These are phyloP conservation scores for Bilobella aurantiaca DNA, from an alignment of 1,140 invertebrate genomes.

Conservation along the genomic window DNA sequence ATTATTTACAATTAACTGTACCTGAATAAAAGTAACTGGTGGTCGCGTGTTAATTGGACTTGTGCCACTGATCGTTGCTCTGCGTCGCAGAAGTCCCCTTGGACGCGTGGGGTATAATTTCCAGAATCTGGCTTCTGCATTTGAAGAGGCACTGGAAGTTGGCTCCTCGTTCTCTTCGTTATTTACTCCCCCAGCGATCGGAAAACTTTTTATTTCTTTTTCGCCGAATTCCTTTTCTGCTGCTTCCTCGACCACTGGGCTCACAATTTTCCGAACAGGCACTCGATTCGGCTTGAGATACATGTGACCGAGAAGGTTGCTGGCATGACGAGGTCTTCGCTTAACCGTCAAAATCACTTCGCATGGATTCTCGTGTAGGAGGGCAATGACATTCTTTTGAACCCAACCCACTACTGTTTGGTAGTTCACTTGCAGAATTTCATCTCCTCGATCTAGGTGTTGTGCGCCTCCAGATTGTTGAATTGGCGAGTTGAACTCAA, in stretches of 20 bases:
- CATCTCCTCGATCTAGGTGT: slow-evolving; percentile 30
- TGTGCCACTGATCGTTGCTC: slow-evolving; percentile 29
- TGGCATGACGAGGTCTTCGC: slow-evolving; percentile 25
- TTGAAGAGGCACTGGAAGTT: background rate
- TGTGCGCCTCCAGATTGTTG: slow-evolving; percentile 20
- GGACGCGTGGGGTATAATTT: slow-evolving; percentile 30
- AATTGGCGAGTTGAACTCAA: slow-evolving; percentile 24
- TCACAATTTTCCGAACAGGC: slow-evolving; percentile 14
- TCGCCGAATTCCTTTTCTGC: background rate
- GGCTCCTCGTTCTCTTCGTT: background rate
- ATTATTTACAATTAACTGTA: background rate
- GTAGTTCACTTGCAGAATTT: slow-evolving; percentile 34
- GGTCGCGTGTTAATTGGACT: slow-evolving; percentile 22
- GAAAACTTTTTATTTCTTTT: background rate
- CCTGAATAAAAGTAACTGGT: slow-evolving; percentile 23
- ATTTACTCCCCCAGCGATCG: slow-evolving; percentile 2
- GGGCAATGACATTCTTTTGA: slow-evolving; percentile 15
- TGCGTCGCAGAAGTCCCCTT: slow-evolving; percentile 21
- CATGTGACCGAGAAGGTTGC: slow-evolving; percentile 25
- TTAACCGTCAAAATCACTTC: slow-evolving; percentile 33
- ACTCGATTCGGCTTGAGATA: slow-evolving; percentile 25
- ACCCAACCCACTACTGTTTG: slow-evolving; percentile 31
- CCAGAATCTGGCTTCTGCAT: slow-evolving; percentile 28
- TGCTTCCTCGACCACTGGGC: slow-evolving; percentile 4
- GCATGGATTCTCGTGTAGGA: slow-evolving; percentile 29